Base-by-base conservation (phyloP, 2,113 vertebrate species). In the Neopipo cinnamomea region DNA sequence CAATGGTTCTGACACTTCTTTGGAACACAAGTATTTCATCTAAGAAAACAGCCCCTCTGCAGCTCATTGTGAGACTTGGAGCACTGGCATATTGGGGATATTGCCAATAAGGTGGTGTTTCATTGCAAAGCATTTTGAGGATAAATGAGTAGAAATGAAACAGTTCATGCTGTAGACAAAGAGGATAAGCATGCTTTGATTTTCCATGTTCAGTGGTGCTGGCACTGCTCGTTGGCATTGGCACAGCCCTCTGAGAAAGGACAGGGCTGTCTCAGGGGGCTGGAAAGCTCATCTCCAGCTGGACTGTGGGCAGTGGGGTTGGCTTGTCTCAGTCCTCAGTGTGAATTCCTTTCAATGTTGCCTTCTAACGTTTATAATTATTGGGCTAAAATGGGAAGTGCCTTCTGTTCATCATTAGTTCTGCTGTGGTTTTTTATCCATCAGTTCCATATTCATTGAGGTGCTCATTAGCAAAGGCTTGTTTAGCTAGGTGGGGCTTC, bases 351-450 rank as follows among this genome's bases (percentile, higher is more conserved):
- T 31, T 56, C 5, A 2, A 8, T 73, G 41, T 55, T 19, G 2
- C 59, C 67, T 91, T 87, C 77, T 91, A 76, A 53, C n/a, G 53
- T 80, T 86, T 52, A 12, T 59, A 53, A 62, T 93, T 65, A 66
- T 6, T 59, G 63, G 84, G 42, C 72, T 89, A 47, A 90, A 83
- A 55, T 77, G 59, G 46, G 76, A 86, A 74, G 59, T 67, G 53
- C 39, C 59, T 95, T 90, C 86, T 92, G 50, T 79, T 96, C 46
- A 71, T 92, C 35, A 12, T 70, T 73, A 88, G 67, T 68, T 90
- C 52, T 88, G 55, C 50, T 62, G 47, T 50, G 55, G 6, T 66
- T 84, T 52, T 89, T 93, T 70, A 41, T 78, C 20, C 4, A 2
- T 46, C 42, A 35, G 39, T 68, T 75, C 55, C 37, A 12, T 25